phyloP scores from a whole-genome alignment of 2,888 invertebrate species.

The Plebejus anna region DNA sequence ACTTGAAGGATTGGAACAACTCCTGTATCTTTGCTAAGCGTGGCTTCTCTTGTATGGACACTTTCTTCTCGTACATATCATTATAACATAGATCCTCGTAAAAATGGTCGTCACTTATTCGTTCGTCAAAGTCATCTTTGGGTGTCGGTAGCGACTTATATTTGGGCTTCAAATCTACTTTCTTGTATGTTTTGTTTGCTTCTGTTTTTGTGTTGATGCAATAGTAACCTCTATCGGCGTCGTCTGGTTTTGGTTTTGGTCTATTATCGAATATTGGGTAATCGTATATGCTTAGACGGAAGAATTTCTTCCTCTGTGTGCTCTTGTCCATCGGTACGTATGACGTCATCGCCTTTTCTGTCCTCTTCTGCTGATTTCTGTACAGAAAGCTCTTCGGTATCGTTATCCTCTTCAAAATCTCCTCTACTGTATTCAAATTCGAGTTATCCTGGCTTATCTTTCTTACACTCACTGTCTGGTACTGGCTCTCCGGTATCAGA shows the following conservation, averaged over 20 bases:
- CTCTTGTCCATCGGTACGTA: conserved; percentile 69
- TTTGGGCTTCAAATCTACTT: conserved; percentile 55
- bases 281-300: conserved; percentile 65
- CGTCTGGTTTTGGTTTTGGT: conserved; percentile 56
- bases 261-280: conserved; percentile 64
- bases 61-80: conserved; percentile 47
- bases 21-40: conserved; percentile 66
- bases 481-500: conserved; percentile 50
- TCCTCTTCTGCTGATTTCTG: conserved; percentile 55
- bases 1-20: conserved; percentile 61
- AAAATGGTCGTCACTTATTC: conserved; percentile 63
- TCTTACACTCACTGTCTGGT: conserved; percentile 61
- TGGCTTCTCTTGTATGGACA: conserved; percentile 47
- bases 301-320: conserved; percentile 53
- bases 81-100: conserved; percentile 70
- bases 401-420: conserved; percentile 61
- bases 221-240: conserved; percentile 66
- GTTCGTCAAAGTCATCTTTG: conserved; percentile 53
- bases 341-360: conserved; percentile 53
- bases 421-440: conserved; percentile 56
- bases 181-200: conserved; percentile 52
- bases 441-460: conserved; percentile 43
- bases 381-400: conserved; percentile 73
- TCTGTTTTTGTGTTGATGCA: conserved; percentile 60
- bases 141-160: conserved; percentile 58